These are phyloP conservation scores for Umimayanthus kanabou DNA, from an alignment of 92 coral and sea anemone genomes.

Conservation along the genomic window DNA sequence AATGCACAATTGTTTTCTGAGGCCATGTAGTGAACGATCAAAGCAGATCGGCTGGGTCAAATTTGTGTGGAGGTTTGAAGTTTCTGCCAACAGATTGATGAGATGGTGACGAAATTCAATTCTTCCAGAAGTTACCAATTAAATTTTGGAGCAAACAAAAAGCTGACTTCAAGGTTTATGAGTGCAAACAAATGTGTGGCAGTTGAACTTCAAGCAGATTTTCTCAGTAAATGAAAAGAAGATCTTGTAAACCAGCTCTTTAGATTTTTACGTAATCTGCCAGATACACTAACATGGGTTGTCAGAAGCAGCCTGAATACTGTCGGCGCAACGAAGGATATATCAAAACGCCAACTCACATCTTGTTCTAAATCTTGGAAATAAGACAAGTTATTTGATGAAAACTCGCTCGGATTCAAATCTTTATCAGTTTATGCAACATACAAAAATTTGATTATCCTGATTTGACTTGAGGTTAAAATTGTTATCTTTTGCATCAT, in stretches of 20 bases:
- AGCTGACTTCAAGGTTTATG: neutral
- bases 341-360: no score
- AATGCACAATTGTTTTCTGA: no score
- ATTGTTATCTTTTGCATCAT: no score
- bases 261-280: neutral
- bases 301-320: neutral
- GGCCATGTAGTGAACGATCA: no score
- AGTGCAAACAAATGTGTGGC: neutral
- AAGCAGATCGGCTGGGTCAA: no score
- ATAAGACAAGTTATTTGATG: neutral
- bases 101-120: neutral
- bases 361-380: neutral
- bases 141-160: no score
- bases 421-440: no score
- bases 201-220: neutral
- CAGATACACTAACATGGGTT: no score
- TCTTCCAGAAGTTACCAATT: neutral
- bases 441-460: no score
- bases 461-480: neutral
- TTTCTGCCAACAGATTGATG: neutral
- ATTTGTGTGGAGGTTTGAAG: no score
- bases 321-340: neutral
- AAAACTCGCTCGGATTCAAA: neutral
- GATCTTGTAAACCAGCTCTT: neutral
- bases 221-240: neutral